Base-by-base conservation (phyloP, 2,113 vertebrate species). In the Loxodonta africana region DNA sequence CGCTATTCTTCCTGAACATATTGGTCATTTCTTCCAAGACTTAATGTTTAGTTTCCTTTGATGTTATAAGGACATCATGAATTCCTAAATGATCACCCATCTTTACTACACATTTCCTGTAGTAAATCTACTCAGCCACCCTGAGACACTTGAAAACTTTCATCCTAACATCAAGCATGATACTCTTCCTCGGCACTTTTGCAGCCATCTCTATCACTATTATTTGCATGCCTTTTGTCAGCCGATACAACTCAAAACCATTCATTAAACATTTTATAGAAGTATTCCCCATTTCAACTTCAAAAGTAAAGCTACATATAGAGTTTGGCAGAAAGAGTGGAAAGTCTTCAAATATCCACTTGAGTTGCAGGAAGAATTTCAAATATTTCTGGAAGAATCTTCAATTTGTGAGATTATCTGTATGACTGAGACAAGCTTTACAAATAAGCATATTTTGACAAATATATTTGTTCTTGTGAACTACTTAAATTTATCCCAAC, bases 301-400 rank as follows among this genome's bases (percentile, higher is more conserved):
- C 63, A 90, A 95, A 97, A 93, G 2, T 90, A 78, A 67, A 95
- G 41, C 78, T 90, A 80, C 69, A 80, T 83, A 91, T 8, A 90
- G 26, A 94, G 51, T 88, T 81, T 96, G 82, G 65, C 76, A 94
- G 44, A 94, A 95, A 90, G 77, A 97, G 51, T 90, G 62, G 83
- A 90, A 96, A 76, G n/a, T 94, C 90, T 91, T 95, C 63, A 95
- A n/a, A 96, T 51, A 94, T 65, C 48, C 74, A 87, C 86, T 80
- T 83, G 48, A 90, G 90, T 48, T 95, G 48, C 48, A 96, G 65
- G 87, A 97, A 96, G 62, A 97, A 97, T 97, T 94, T 94, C 90
- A 97, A 97, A 46, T 95, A 97, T 96, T 97, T 96, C 87, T 95
- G 90, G 80, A 96, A 95, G 77, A 96, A 85, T 81, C 76, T 91